Conservation (phyloP, 2,113 vertebrate genomes). For the Anseranas semipalmata region DNA sequence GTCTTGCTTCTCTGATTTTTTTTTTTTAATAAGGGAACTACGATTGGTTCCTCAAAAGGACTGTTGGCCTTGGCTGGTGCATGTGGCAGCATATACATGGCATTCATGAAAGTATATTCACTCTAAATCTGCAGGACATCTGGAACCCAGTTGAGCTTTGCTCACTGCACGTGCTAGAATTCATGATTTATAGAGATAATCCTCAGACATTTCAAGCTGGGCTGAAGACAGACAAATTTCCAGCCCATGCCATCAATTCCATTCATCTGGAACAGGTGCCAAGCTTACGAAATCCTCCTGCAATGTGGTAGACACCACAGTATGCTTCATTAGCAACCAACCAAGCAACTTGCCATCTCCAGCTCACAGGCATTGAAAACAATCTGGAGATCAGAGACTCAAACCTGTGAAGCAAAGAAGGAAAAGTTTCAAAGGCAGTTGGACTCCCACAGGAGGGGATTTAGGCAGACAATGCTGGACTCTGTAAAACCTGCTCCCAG, state of each 20-base stretch:
- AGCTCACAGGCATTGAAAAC: slow-evolving; percentile 39
- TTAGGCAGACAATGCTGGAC: slow-evolving; percentile 39
- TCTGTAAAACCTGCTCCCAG: slow-evolving; percentile 20
- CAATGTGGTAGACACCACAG: slow-evolving; percentile 38
- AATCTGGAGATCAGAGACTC: slow-evolving; percentile 39
- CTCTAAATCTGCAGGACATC: slow-evolving; percentile 42
- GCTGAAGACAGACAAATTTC: slow-evolving; percentile 45
- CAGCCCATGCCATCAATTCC: slow-evolving; percentile 70
- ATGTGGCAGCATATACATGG: neutral
- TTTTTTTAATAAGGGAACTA: neutral
- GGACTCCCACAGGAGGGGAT: slow-evolving; percentile 1
- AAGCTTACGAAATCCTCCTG: slow-evolving; percentile 50
- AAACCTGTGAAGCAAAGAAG: slow-evolving; percentile 21
- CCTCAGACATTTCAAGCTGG: slow-evolving; percentile 56
- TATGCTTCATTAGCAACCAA: slow-evolving; percentile 58
- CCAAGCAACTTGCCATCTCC: slow-evolving; percentile 52
- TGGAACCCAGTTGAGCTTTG: slow-evolving; percentile 2
- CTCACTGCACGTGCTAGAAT: neutral
- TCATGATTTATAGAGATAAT: slow-evolving; percentile 23
- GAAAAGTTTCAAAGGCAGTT: slow-evolving; percentile 48
- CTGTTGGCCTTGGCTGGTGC: neutral
- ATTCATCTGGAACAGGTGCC: slow-evolving; percentile 63
- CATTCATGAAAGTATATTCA: neutral
- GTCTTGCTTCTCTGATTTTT: neutral
- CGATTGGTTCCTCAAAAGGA: neutral